A percentile compares a stretch with the other conserved stretches of the same genome.
Evolutionary conservation across 2,888 invertebrate species (phyloP).

Genomic region (Invenusta paracnida): DNA sequence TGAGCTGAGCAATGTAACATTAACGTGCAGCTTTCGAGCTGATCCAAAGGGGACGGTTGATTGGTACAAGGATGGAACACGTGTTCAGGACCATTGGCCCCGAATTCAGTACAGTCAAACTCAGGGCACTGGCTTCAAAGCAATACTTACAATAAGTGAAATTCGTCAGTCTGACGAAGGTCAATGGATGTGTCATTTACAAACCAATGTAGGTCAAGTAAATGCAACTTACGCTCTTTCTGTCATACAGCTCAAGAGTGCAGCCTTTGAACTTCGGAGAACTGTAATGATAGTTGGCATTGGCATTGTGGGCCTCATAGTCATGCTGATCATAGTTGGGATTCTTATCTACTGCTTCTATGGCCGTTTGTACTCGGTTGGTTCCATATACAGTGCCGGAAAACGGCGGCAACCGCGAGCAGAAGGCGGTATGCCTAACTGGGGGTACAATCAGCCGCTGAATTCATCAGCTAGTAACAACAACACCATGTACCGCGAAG

Average conservation of each 20-base stretch:
- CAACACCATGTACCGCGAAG: background rate
- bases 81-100: conserved; percentile 37
- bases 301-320: conserved; percentile 4
- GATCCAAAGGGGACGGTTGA: conserved; percentile 33
- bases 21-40: conserved; percentile 34
- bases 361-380: background rate
- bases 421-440: conserved; percentile 7
- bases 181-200: conserved; percentile 24
- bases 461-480: background rate
- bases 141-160: background rate
- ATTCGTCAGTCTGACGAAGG: conserved; percentile 11
- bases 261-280: background rate
- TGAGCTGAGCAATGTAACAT: conserved; percentile 28
- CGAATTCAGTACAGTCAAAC: conserved; percentile 24
- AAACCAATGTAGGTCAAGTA: background rate
- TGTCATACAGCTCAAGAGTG: background rate
- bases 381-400: background rate
- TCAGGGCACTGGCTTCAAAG: conserved; percentile 37
- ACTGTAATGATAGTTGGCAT: conserved; percentile 32
- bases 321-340: conserved; percentile 9
- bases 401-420: background rate
- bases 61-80: conserved; percentile 34
- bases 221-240: conserved; percentile 30
- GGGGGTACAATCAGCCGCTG: background rate
- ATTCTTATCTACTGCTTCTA: conserved; percentile 32